phyloP scores from a whole-genome alignment of 1,140 invertebrate genomes.

The Anastrepha ludens region DNA sequence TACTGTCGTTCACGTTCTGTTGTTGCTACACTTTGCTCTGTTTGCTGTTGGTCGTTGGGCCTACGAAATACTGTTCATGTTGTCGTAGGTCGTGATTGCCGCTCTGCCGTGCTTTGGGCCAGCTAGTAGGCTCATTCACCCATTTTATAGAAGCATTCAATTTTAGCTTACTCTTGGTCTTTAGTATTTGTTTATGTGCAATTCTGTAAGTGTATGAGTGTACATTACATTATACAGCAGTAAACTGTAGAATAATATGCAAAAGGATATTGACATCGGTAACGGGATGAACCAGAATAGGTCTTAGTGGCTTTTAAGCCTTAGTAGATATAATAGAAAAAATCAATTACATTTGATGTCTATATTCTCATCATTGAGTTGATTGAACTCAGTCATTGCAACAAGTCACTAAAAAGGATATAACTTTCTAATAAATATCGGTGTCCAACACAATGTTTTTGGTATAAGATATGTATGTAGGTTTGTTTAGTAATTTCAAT shows the following conservation, averaged over 20 bases:
- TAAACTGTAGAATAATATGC: constrained; percentile 34
- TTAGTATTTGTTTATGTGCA: neutral
- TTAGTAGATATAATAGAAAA: neutral
- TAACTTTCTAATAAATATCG: no score
- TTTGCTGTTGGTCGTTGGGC: constrained; percentile 21
- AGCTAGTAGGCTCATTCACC: neutral
- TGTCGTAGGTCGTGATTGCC: constrained; percentile 72
- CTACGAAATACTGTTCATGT: constrained; percentile 68
- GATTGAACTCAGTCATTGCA: neutral
- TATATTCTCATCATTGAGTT: neutral
- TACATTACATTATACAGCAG: neutral
- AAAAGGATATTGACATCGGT: constrained; percentile 28
- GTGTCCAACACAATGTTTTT: no score
- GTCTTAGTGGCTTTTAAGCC: neutral
- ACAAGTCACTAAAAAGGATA: neutral
- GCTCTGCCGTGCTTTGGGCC: neutral
- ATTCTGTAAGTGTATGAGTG: neutral
- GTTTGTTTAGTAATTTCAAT: no score
- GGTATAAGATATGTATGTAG: no score
- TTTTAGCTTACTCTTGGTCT: neutral
- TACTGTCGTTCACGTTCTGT: constrained; percentile 45
- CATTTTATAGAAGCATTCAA: neutral
- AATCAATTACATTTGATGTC: constrained; percentile 28
- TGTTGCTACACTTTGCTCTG: constrained; percentile 1
- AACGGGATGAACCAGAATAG: constrained; percentile 56